Percentiles rank a stretch among this genome's conserved stretches.
These are phyloP conservation scores for Iphiclides podalirius DNA, from an alignment of 2,888 invertebrate species.

Conservation along the genomic window DNA sequence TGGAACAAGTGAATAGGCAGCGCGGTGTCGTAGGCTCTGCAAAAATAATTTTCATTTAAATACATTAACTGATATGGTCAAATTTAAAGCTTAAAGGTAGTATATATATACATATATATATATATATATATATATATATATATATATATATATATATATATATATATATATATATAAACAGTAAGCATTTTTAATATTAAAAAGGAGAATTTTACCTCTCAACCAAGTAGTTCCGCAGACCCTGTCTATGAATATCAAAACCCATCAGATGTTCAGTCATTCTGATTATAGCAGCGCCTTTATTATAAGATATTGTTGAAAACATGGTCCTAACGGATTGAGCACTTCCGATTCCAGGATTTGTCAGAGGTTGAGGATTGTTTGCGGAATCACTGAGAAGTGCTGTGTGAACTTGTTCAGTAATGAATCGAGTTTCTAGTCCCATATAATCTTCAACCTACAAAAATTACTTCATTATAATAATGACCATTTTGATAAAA, in stretches of 20 bases:
- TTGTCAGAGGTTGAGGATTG: slow-evolving; percentile 80
- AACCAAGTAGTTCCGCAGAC: slow-evolving; percentile 78
- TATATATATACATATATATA: no score
- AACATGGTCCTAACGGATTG: slow-evolving; percentile 82
- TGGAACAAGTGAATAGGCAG: slow-evolving; percentile 73
- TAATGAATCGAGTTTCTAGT: slow-evolving; percentile 84
- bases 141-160: no score
- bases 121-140: no score
- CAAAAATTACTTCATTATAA: neutral
- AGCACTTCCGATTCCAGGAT: slow-evolving; percentile 76
- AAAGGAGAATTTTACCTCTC: slow-evolving; percentile 74
- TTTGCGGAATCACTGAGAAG: slow-evolving; percentile 80
- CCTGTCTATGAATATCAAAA: slow-evolving; percentile 65
- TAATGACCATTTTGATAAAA: no score
- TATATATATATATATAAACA: no score
- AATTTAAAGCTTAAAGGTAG: no score
- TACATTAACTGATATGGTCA: no score
- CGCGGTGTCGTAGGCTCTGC: slow-evolving; percentile 59
- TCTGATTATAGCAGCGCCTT: slow-evolving; percentile 83
- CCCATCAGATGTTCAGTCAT: slow-evolving; percentile 85
- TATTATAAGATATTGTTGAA: slow-evolving; percentile 84
- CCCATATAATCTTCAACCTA: slow-evolving; percentile 83
- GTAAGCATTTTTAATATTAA: no score
- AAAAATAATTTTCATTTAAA: slow-evolving; percentile 25
- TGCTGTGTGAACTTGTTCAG: slow-evolving; percentile 83